Conservation (phyloP, 1,140 invertebrate species). For the Drosophila nebulosa region DNA sequence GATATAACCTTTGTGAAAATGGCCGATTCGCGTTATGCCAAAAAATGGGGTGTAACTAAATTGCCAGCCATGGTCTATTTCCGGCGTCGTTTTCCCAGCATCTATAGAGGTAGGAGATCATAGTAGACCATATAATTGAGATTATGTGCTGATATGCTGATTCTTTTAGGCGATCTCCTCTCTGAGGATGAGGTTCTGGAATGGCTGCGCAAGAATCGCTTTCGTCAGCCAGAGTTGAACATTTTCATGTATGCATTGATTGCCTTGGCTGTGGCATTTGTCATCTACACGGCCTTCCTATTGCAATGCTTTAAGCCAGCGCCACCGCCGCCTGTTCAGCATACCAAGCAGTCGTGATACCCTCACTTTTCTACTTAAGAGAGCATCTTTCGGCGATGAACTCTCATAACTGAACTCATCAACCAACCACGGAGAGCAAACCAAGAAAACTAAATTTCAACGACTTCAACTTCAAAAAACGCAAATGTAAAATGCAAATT, state of each 20-base stretch:
- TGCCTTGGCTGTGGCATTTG: conserved; percentile 91
- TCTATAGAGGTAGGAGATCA: conserved; percentile 89
- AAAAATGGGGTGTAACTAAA: conserved; percentile 97
- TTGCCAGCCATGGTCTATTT: conserved; percentile 96
- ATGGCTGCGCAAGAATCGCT: conserved; percentile 96
- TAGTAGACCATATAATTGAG: no score
- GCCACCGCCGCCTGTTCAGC: conserved; percentile 81
- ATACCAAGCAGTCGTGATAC: conserved; percentile 79
- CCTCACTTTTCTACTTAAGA: not conserved
- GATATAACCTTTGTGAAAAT: conserved; percentile 98
- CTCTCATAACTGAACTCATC: conserved; percentile 28
- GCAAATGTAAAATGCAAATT: conserved; percentile 27
- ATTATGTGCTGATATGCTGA: not conserved
- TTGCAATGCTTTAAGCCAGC: conserved; percentile 92
- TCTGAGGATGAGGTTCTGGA: conserved; percentile 94
- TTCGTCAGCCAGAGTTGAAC: conserved; percentile 95
- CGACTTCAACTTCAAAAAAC: not conserved
- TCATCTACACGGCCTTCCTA: conserved; percentile 94
- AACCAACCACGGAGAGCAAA: conserved; percentile 38
- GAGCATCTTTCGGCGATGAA: not conserved
- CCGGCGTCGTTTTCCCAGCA: conserved; percentile 95
- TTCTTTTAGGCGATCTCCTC: conserved; percentile 87
- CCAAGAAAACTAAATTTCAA: conserved; percentile 23
- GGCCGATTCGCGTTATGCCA: conserved; percentile 93
- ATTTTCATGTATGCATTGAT: conserved; percentile 97